Evolutionary conservation across 2,888 invertebrate species (phyloP).

Genomic region (Phanerotoma sp.): DNA sequence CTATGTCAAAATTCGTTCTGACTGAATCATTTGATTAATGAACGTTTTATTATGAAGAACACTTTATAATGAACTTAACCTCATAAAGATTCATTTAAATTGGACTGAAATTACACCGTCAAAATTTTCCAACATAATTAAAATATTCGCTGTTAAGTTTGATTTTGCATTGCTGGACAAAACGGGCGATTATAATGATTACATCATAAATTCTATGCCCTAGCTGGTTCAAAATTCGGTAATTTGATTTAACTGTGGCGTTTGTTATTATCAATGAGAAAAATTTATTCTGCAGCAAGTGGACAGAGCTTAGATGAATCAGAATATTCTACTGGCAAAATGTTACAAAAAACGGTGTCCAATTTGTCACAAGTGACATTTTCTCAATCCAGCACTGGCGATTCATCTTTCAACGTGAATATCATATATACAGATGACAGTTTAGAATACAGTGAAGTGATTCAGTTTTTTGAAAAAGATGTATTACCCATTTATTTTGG

Average conservation of each 20-base stretch:
- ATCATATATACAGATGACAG: background rate
- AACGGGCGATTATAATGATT: slow-evolving; percentile 10
- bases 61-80: slow-evolving; percentile 17
- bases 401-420: background rate
- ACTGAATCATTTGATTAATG: slow-evolving; percentile 22
- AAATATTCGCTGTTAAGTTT: background rate
- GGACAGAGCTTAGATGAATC: background rate
- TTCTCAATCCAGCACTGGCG: background rate
- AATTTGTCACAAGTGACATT: background rate
- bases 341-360: background rate
- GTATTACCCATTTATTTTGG: background rate
- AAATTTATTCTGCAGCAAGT: slow-evolving; percentile 6
- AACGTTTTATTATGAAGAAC: slow-evolving; percentile 27
- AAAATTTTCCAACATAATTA: background rate
- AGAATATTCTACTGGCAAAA: background rate
- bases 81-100: slow-evolving; percentile 10
- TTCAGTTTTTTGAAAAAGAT: slow-evolving; percentile 5
- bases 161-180: slow-evolving; percentile 10
- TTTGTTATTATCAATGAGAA: slow-evolving; percentile 13
- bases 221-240: slow-evolving; percentile 15
- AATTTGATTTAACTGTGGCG: slow-evolving; percentile 18
- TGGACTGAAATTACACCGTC: background rate
- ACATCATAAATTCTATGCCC: slow-evolving; percentile 10
- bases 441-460: background rate
- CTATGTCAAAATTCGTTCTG: slow-evolving; percentile 14